Conservation (phyloP, 2,797 vertebrate genomes). For the Myripristis jacobus region DNA sequence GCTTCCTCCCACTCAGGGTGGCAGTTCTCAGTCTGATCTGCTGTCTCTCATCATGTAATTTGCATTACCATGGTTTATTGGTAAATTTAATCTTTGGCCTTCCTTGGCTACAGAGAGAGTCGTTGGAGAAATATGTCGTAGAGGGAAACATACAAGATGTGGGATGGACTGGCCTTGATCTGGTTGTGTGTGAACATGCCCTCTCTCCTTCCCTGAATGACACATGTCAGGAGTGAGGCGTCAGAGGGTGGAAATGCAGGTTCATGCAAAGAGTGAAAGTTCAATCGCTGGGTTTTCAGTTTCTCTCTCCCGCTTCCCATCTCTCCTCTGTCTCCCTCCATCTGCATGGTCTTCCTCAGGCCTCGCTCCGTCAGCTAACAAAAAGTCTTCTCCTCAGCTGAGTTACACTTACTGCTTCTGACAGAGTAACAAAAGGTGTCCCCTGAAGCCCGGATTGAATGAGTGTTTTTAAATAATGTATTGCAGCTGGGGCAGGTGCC, state of each 20-base stretch:
- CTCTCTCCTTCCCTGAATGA: slow-evolving; percentile 72
- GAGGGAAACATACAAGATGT: slow-evolving; percentile 44
- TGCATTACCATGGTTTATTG: slow-evolving; percentile 14
- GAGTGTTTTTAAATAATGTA: slow-evolving; percentile 83
- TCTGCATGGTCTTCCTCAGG: slow-evolving; percentile 54
- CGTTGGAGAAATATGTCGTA: slow-evolving; percentile 15
- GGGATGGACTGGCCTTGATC: slow-evolving; percentile 7
- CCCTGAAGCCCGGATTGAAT: slow-evolving; percentile 79
- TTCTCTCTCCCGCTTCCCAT: slow-evolving; percentile 46
- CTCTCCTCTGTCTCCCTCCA: slow-evolving; percentile 43
- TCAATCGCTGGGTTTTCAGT: slow-evolving; percentile 50
- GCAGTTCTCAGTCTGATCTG: slow-evolving; percentile 14
- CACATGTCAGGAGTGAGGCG: slow-evolving; percentile 51
- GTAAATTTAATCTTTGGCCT: slow-evolving; percentile 24
- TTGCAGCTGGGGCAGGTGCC: slow-evolving; percentile 72
- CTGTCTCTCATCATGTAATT: slow-evolving; percentile 28
- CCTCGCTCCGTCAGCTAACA: slow-evolving; percentile 46
- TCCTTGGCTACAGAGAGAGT: slow-evolving; percentile 18
- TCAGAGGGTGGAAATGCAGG: slow-evolving; percentile 42
- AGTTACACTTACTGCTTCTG: slow-evolving; percentile 74
- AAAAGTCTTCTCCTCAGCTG: slow-evolving; percentile 54
- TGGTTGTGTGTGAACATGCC: slow-evolving; percentile 60
- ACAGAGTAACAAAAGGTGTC: slow-evolving; percentile 80
- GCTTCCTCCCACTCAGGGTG: slow-evolving; percentile 37
- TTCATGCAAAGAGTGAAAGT: slow-evolving; percentile 28